phyloP scores from a whole-genome alignment of 37 sponge, comb jelly and placozoan genomes.

The Diacarnus erythraeanus region DNA sequence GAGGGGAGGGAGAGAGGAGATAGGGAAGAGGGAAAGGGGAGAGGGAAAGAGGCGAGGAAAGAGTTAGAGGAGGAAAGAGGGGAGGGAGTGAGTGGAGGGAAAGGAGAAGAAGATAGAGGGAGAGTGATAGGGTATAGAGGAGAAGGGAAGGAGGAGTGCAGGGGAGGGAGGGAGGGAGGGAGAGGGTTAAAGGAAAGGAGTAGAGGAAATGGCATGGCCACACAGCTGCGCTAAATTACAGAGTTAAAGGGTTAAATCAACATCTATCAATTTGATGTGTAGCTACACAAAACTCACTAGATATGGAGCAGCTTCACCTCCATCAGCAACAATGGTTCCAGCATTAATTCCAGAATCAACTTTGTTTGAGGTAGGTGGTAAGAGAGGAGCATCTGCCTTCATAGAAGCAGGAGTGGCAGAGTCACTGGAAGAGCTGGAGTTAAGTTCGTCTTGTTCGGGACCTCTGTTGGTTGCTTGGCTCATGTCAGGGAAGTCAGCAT shows the following conservation, averaged over 20 bases:
- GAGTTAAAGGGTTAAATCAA: no score
- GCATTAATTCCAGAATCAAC: no score
- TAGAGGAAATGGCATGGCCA: no score
- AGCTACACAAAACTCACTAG: not conserved
- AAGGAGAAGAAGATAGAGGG: not conserved
- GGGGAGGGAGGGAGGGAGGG: no score
- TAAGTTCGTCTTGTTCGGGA: not conserved
- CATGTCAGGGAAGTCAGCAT: not conserved
- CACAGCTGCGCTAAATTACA: no score
- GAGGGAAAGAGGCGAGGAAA: not conserved
- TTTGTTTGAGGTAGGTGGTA: no score
- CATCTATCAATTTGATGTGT: not conserved
- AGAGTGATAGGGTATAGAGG: no score
- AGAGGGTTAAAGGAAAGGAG: not conserved
- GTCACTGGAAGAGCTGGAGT: not conserved
- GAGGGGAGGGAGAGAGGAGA: conserved; percentile 4
- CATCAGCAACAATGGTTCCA: not conserved
- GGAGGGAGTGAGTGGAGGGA: not conserved
- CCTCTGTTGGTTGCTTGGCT: not conserved
- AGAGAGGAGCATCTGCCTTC: no score
- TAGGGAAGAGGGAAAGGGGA: not conserved
- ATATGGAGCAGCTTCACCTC: not conserved
- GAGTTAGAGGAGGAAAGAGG: not conserved
- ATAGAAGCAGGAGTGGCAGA: no score
- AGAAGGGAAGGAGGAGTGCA: no score